Percentiles rank a stretch among this genome's conserved stretches.
These are phyloP conservation scores for Tragelaphus strepsiceros DNA, from an alignment of 2,113 vertebrate species.

Conservation along the genomic window DNA sequence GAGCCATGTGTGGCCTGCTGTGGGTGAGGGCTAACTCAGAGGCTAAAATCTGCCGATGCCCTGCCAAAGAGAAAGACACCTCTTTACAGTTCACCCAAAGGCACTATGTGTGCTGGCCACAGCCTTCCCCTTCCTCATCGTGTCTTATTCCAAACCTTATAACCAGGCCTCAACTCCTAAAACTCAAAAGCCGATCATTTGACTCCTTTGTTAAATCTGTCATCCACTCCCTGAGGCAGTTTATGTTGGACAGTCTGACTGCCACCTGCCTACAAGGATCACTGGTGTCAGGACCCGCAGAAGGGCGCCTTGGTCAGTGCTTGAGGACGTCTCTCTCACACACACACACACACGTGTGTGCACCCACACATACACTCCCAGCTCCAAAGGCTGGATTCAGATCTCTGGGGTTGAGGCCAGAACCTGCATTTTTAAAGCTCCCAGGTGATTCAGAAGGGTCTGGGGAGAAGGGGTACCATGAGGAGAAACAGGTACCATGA, in stretches of 20 bases:
- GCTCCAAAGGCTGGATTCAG: not conserved
- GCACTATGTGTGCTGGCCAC: not conserved
- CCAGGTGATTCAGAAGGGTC: not conserved
- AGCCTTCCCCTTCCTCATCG: not conserved
- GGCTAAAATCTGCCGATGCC: not conserved
- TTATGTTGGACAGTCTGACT: not conserved
- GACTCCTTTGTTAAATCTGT: not conserved
- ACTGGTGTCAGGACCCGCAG: not conserved
- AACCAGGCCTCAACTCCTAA: not conserved
- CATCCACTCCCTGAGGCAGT: not conserved
- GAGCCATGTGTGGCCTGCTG: not conserved
- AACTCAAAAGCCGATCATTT: not conserved
- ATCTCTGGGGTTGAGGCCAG: not conserved
- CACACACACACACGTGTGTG: rapidly evolving
- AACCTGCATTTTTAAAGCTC: not conserved
- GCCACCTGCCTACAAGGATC: not conserved
- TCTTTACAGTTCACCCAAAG: not conserved
- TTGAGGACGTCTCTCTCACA: not conserved
- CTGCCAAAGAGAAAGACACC: not conserved
- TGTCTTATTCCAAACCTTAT: not conserved
- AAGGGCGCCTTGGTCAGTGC: rapidly evolving
- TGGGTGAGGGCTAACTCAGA: not conserved
- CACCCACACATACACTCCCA: not conserved
- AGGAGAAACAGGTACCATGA: not conserved
- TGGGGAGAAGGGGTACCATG: rapidly evolving